phyloP scores from a whole-genome alignment of 2,797 vertebrate species.

The Platalea minor region DNA sequence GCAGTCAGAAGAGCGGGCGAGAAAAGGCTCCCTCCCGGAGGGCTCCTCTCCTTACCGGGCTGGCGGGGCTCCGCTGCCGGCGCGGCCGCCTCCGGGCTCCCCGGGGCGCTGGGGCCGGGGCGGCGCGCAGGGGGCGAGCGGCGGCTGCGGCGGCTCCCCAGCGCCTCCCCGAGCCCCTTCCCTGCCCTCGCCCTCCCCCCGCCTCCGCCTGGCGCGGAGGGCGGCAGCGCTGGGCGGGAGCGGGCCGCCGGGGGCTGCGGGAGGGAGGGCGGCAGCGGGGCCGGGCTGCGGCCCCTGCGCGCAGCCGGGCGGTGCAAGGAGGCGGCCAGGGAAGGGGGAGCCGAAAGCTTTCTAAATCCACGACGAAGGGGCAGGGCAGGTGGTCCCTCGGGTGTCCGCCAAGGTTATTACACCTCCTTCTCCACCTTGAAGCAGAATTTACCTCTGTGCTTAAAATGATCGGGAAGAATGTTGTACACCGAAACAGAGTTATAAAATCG shows the following conservation, averaged over 20 bases:
- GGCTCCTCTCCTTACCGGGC: background rate
- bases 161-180: background rate
- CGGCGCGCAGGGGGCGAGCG: background rate
- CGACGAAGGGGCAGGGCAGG: background rate
- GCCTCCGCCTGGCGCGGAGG: background rate
- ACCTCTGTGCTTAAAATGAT: background rate
- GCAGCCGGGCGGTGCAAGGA: background rate
- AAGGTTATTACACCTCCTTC: background rate
- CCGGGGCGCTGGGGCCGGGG: background rate
- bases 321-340: too few relatives aligned
- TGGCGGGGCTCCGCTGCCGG: background rate
- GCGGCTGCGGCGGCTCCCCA: background rate
- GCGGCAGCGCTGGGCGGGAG: background rate
- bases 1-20: background rate
- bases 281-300: background rate
- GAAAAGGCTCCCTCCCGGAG: background rate
- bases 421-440: background rate
- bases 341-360: background rate
- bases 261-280: background rate
- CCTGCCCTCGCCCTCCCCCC: background rate
- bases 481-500: background rate
- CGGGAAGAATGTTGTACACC: background rate
- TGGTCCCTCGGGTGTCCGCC: background rate
- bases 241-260: background rate
- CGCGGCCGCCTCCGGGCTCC: background rate